These are phyloP conservation scores for Cheilinus undulatus DNA, from an alignment of 2,113 vertebrate genomes.

Conservation along the genomic window DNA sequence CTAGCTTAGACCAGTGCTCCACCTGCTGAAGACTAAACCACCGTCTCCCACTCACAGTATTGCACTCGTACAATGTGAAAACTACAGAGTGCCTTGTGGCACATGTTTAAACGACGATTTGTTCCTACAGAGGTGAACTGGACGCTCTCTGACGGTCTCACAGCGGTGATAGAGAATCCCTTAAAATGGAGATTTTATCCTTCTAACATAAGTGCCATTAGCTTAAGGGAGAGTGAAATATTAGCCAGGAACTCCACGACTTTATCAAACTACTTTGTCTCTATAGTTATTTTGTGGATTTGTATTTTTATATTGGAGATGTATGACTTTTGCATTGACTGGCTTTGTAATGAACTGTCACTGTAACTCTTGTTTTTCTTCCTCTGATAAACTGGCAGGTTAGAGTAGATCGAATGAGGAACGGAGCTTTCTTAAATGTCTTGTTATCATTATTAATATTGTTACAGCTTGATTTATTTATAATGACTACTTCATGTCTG, in stretches of 20 bases:
- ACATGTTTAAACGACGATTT: constrained; percentile 30
- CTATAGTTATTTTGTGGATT: constrained; percentile 86
- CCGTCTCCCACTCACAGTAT: constrained; percentile 62
- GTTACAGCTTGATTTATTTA: constrained; percentile 78
- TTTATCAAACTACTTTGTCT: constrained; percentile 81
- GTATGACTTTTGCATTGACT: constrained; percentile 83
- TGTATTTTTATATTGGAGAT: constrained; percentile 89
- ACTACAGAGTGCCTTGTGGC: constrained; percentile 59
- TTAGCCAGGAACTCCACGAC: constrained; percentile 79
- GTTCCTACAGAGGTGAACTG: constrained; percentile 39
- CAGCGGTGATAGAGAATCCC: constrained; percentile 65
- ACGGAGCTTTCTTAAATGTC: constrained; percentile 76
- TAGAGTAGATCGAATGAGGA: constrained; percentile 62
- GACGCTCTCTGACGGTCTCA: constrained; percentile 43
- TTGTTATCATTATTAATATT: constrained; percentile 74
- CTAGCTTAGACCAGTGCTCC: constrained; percentile 69
- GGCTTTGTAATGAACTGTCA: constrained; percentile 82
- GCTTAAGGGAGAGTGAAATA: constrained; percentile 74
- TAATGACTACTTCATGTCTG: constrained; percentile 75
- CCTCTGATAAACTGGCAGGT: constrained; percentile 62
- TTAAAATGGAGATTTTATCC: constrained; percentile 73
- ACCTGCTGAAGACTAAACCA: constrained; percentile 45
- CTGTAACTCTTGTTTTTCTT: constrained; percentile 70
- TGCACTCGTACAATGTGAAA: constrained; percentile 66
- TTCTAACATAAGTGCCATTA: constrained; percentile 87